Evolutionary conservation across 1,140 invertebrate genomes (phyloP), one percentile per base, ranked within the genome.

Genomic region (Cydia fagiglandana): DNA sequence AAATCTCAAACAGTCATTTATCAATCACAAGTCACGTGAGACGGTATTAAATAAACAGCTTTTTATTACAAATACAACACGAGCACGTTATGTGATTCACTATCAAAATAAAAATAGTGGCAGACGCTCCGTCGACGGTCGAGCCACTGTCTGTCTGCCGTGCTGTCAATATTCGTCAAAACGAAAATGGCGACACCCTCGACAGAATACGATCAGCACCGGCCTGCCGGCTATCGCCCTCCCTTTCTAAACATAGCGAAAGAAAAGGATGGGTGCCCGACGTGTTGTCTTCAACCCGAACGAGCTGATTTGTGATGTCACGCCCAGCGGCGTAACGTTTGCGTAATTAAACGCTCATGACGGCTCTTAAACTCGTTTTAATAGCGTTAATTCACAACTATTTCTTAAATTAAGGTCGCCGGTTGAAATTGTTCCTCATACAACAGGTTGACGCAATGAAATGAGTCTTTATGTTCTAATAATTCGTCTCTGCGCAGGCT

Each of bases 111-210:
- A 93, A 91, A 93, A 93, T 91, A 91, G 83, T 88, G 80, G 81
- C 84, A 91, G 90, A 91, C 91, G 90, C 88, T 88, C 85, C 84
- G 89, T 90, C 91, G 88, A 87, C 88, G 82, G 80, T 86, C 89
- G 90, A 88, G 87, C 86, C 88, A 84, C 90, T 91, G 90, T 91
- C 91, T 93, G 89, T 92, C 90, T 92, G 89, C 88, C 85, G 84
- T 90, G 89, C 90, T 93, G 91, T 93, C 91, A 93, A 93, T 93
- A 93, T 93, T 93, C 91, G 90, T 93, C 91, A 93, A 93, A 93
- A 93, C 84, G 91, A 93, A 93, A 93, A 93, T 93, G 91, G 91
- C 91, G 91, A 93, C 91, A 93, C 89, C 88, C 90, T 91, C 91
- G 88, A 88, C 89, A 86, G 89, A 88, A 89, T 88, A 90, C 89